Evolutionary conservation across 2,797 vertebrate species (phyloP), one percentile per base, ranked within the genome.

Genomic region (Chelonia mydas): DNA sequence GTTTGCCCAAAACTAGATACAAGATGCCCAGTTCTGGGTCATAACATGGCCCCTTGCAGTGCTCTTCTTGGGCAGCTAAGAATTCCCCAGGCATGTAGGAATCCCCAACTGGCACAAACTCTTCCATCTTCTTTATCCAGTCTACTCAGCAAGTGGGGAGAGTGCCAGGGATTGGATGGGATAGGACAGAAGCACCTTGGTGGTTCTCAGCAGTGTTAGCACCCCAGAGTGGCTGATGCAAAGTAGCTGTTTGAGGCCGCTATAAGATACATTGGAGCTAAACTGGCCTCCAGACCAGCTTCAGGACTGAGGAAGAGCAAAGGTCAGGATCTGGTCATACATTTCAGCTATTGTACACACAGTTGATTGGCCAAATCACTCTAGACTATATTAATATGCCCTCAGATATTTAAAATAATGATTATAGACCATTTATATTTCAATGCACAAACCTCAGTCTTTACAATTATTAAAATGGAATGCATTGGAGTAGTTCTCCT

Each of bases 331-430:
- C 45, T 31, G 2, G 72, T 85, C 86, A 95, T 93, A 93, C 83
- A 91, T 94, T 94, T 97, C 76, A 90, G 84, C n/a, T 68, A n/a
- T 45, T 93, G 89, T 23, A 72, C 11, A 88, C 94, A 92, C 19
- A 95, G 93, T 83, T 95, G 77, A 57, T 80, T 95, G 89, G 92
- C 89, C 94, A 95, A 92, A 87, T 87, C 89, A 93, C 81, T 57
- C 84, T 19, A 79, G 90, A 93, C 86, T 85, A 95, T 95, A 97
- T 87, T 93, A 95, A 86, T 81, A 72, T 65, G 57, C 74, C 57
- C 93, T 96, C 89, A 95, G 96, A 94, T 72, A 3, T 95, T 90
- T 96, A 95, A 97, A 96, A 94, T 50, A 95, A 97, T 94, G 80
- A 93, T 92, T 88, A 89, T 79, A 49, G 86, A 88, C 86, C 7